These are phyloP conservation scores for Dermolepida albohirtum DNA, from an alignment of 2,888 invertebrate species.

Conservation along the genomic window DNA sequence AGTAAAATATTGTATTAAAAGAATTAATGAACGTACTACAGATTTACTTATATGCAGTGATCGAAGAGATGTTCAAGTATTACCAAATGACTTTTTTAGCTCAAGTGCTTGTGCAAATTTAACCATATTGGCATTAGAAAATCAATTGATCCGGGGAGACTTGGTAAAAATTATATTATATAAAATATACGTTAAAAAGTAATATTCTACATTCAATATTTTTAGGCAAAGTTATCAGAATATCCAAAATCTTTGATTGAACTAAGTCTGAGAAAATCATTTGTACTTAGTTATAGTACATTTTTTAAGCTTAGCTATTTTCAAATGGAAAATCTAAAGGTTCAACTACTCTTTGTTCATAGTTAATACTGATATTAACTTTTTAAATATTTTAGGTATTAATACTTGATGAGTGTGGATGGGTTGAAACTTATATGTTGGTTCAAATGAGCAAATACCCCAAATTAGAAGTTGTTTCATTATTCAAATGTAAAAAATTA, in stretches of 20 bases:
- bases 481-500: conserved; percentile 75
- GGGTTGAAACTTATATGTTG: conserved; percentile 80
- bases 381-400: conserved; percentile 68
- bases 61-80: conserved; percentile 38
- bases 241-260: conserved; percentile 75
- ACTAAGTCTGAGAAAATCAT: conserved; percentile 69
- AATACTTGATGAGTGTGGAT: conserved; percentile 78
- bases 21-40: conserved; percentile 54
- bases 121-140: conserved; percentile 60
- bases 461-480: conserved; percentile 71
- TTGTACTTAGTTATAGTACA: conserved; percentile 51
- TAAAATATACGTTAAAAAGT: conserved; percentile 2
- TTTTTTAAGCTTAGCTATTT: conserved; percentile 55
- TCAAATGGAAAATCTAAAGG: conserved; percentile 47
- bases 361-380: neutral
- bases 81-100: conserved; percentile 38
- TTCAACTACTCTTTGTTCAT: neutral
- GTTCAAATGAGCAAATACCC: conserved; percentile 79
- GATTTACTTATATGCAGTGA: conserved; percentile 43
- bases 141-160: conserved; percentile 56
- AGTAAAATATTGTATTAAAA: conserved; percentile 54
- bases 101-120: conserved; percentile 49
- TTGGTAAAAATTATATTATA: conserved; percentile 47
- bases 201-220: conserved; percentile 44
- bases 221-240: conserved; percentile 72